Conservation (phyloP, 2,888 invertebrate species). For the Ptychoptera contaminata region DNA sequence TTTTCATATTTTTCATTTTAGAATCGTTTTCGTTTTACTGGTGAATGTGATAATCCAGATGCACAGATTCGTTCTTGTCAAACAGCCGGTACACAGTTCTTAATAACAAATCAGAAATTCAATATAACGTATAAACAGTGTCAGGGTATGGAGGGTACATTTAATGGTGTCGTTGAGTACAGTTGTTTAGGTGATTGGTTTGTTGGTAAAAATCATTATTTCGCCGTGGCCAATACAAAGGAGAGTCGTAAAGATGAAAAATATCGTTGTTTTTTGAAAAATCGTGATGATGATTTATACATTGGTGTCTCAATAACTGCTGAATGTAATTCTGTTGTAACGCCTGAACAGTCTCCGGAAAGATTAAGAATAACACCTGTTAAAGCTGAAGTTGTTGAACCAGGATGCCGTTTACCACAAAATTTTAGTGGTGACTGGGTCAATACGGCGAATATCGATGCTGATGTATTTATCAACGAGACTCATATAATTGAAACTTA, state of each 20-base stretch:
- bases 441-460: constrained; percentile 93
- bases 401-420: constrained; percentile 82
- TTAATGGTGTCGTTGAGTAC: constrained; percentile 83
- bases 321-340: constrained; percentile 82
- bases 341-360: constrained; percentile 85
- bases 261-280: constrained; percentile 85
- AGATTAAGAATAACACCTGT: constrained; percentile 75
- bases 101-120: constrained; percentile 93
- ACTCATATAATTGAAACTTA: constrained; percentile 94
- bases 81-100: constrained; percentile 86
- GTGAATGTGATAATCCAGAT: constrained; percentile 78
- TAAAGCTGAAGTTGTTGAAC: constrained; percentile 76
- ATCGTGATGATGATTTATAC: constrained; percentile 84
- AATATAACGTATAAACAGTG: constrained; percentile 88
- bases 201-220: constrained; percentile 88
- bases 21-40: constrained; percentile 79
- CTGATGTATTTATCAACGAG: constrained; percentile 83
- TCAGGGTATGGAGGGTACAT: constrained; percentile 75
- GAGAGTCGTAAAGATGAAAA: constrained; percentile 90
- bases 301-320: constrained; percentile 88
- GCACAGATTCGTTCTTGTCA: constrained; percentile 88
- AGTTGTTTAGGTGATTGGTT: constrained; percentile 93
- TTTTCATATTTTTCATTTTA: constrained; percentile 21
- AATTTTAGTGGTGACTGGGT: constrained; percentile 94
- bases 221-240: constrained; percentile 93